phyloP scores from a whole-genome alignment of 1,140 invertebrate genomes.

The Drosophila quadrilineata region DNA sequence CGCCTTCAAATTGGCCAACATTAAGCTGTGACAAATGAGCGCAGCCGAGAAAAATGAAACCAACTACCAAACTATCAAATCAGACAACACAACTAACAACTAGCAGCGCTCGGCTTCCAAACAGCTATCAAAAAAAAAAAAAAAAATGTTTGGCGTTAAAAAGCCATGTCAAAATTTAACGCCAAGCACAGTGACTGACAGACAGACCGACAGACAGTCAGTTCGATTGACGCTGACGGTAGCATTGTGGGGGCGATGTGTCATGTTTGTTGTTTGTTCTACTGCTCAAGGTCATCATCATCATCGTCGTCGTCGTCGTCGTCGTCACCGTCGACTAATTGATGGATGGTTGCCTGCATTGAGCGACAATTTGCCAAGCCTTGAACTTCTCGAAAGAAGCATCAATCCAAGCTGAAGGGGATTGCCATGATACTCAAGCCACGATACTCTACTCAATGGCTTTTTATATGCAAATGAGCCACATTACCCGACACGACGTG shows the following conservation, averaged over 20 bases:
- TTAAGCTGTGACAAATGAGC: conserved; percentile 58
- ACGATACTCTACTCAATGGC: too few relatives aligned
- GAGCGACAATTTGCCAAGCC: conserved; percentile 68
- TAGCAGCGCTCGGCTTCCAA: background rate
- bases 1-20: conserved; percentile 36
- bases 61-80: conserved; percentile 2
- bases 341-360: conserved; percentile 63
- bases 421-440: conserved; percentile 19
- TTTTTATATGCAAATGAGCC: conserved; percentile 66
- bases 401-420: conserved; percentile 1
- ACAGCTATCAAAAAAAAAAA: conserved; percentile 30
- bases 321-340: conserved; percentile 44
- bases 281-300: conserved; percentile 57
- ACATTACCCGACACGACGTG: conserved; percentile 38
- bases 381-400: conserved; percentile 55
- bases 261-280: conserved; percentile 51
- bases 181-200: conserved; percentile 33
- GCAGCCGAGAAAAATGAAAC: conserved; percentile 49
- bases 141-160: conserved; percentile 70
- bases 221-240: background rate
- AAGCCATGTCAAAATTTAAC: conserved; percentile 74
- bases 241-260: conserved; percentile 26
- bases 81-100: conserved; percentile 10
- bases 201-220: background rate
- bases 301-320: too few relatives aligned